Percentiles rank a stretch among this genome's conserved stretches.
These are phyloP conservation scores for Temnothorax unifasciatus DNA, from an alignment of 2,888 invertebrate species.

Conservation along the genomic window DNA sequence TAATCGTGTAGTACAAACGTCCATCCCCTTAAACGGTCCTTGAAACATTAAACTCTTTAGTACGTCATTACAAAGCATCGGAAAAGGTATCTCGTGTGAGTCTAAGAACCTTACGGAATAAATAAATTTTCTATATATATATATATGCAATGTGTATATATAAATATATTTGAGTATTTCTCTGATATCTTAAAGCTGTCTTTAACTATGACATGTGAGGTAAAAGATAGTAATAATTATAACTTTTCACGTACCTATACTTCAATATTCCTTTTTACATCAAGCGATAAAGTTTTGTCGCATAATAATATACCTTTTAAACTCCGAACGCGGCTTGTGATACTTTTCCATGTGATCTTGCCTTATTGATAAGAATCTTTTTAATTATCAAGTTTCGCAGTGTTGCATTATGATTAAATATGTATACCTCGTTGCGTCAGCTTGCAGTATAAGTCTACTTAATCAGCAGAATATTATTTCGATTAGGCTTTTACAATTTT, in stretches of 20 bases:
- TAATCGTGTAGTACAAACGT: constrained; percentile 51
- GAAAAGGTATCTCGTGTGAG: constrained; percentile 1
- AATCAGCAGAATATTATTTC: constrained; percentile 6
- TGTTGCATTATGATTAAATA: background rate
- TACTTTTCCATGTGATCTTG: background rate
- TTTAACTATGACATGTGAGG: background rate
- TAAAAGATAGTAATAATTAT: constrained; percentile 4
- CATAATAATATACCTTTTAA: background rate
- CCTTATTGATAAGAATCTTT: constrained; percentile 19
- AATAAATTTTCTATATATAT: background rate
- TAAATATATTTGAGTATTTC: background rate
- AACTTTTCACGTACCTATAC: background rate
- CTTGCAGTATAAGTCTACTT: background rate
- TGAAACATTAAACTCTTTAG: constrained; percentile 44
- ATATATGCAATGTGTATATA: too few relatives aligned
- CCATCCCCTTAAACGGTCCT: constrained; percentile 21
- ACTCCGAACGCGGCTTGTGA: background rate
- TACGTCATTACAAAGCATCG: constrained; percentile 18
- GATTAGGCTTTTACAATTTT: constrained; percentile 24
- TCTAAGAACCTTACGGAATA: constrained; percentile 4
- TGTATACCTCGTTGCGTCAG: background rate
- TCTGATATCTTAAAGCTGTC: background rate
- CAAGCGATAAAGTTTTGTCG: constrained; percentile 19
- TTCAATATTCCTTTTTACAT: background rate
- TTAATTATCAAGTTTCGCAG: background rate